Percentiles rank a stretch among this genome's conserved stretches.
Conservation (phyloP, 2,797 vertebrate genomes). For the Acridotheres tristis region DNA sequence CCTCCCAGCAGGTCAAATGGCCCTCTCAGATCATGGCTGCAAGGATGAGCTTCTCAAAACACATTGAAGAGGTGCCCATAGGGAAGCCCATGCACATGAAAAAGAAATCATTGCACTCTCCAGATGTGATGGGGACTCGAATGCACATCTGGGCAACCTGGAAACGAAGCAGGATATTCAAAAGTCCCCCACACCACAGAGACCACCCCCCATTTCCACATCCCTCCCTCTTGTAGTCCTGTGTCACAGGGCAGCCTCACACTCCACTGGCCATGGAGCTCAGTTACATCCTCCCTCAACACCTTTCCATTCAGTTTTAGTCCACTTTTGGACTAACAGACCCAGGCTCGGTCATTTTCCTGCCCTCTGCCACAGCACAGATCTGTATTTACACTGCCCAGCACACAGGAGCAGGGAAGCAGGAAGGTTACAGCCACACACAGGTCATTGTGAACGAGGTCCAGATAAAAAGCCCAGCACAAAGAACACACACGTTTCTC, state of each 20-base stretch:
- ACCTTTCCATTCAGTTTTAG: neutral
- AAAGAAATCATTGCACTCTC: neutral
- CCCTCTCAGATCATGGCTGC: neutral
- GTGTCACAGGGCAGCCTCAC: neutral
- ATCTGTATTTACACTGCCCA: neutral
- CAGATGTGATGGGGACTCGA: accelerated
- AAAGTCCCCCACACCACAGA: neutral
- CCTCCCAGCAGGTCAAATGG: neutral
- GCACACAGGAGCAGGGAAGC: neutral
- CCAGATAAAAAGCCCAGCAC: neutral
- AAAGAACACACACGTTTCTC: neutral
- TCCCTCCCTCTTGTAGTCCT: neutral
- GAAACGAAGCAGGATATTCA: neutral
- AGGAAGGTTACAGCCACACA: neutral
- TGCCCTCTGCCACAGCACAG: neutral
- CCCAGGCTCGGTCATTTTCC: neutral
- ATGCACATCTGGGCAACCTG: neutral
- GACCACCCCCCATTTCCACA: neutral
- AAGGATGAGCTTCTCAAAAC: neutral
- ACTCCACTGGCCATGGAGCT: neutral
- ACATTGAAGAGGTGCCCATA: neutral
- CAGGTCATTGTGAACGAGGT: neutral
- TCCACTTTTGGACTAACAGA: neutral
- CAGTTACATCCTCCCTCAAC: neutral
- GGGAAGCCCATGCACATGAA: neutral